Percentiles rank a stretch among this genome's conserved stretches.
These are phyloP conservation scores for Ennomos quercinarius DNA, from an alignment of 2,888 invertebrate species.

Conservation along the genomic window DNA sequence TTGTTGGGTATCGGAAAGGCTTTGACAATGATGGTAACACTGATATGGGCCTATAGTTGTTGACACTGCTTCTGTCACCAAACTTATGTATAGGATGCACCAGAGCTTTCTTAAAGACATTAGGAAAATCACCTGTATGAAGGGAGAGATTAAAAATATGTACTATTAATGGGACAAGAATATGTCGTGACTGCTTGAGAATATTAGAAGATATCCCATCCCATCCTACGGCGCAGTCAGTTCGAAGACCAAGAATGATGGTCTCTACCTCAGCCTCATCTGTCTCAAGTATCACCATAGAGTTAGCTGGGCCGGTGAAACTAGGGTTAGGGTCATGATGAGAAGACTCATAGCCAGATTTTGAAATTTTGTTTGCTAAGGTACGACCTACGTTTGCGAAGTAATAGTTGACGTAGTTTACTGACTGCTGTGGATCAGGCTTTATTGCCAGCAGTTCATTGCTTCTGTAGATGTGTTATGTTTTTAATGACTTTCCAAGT, in stretches of 20 bases:
- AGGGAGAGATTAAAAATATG: conserved; percentile 17
- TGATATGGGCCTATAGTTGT: conserved; percentile 30
- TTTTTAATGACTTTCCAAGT: conserved; percentile 32
- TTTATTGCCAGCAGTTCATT: conserved; percentile 8
- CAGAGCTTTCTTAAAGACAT: conserved; percentile 17
- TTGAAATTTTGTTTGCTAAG: conserved; percentile 3
- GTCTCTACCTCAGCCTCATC: conserved; percentile 20
- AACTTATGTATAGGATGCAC: conserved; percentile 24
- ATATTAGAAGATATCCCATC: conserved; percentile 18
- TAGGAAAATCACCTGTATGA: conserved; percentile 18
- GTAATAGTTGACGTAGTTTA: conserved; percentile 12
- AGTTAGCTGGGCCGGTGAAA: background rate
- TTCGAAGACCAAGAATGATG: conserved; percentile 6
- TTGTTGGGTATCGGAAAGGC: background rate
- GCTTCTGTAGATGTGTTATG: conserved; percentile 15
- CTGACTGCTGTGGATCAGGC: background rate
- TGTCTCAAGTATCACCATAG: conserved; percentile 13
- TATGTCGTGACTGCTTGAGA: conserved; percentile 6
- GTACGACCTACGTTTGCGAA: conserved; percentile 17
- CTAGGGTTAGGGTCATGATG: too few species aligned
- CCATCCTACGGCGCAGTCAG: conserved; percentile 21
- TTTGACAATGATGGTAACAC: conserved; percentile 23
- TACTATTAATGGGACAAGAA: conserved; percentile 7
- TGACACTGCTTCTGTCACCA: conserved; percentile 20
- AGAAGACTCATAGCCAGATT: too few species aligned